Base-by-base conservation (phyloP, 2,113 vertebrate genomes). In the Boulengeromyrus knoepffleri region DNA sequence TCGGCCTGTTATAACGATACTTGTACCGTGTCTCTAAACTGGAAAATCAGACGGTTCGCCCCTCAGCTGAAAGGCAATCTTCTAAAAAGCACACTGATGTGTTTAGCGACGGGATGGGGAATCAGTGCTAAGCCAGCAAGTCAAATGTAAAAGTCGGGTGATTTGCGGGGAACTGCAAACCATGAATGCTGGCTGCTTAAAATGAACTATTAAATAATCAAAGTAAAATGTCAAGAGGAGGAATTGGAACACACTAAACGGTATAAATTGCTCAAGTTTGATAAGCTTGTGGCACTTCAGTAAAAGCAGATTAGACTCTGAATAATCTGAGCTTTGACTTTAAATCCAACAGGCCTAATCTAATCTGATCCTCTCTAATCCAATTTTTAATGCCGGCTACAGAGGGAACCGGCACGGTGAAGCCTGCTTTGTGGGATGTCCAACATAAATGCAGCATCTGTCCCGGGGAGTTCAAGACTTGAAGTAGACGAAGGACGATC, bases 311-410 rank as follows among this genome's bases (percentile, higher is more conserved):
- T 99, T 99, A 98, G 96, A 95, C 95, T 96, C 97, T 96, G 95
- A 97, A 96, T 96, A 97, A 97, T 97, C 96, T 96, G 97, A 96
- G 97, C 95, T 98, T 99, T 98, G 97, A 97, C 95, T 96, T 97
- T 98, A 97, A 98, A 99, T 97, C 97, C 97, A 96, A 95, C 96
- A 96, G 95, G 95, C 95, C 97, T 98, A 99, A 99, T 98, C 97
- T 98, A 98, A 99, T 99, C 96, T 97, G 97, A 98, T 99, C 97
- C 94, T 95, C 95, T 97, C 96, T 97, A 98, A 99, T 99, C 98
- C 98, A 98, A 98, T 99, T 99, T 98, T 98, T 98, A 97, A 98
- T 99, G 98, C 97, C 96, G 96, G 97, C 96, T 97, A 97, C 96
- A 98, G 97, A 97, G 95, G 93, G 97, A 97, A 97, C 98, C 97